A percentile compares a stretch with the other conserved stretches of the same genome.
Evolutionary conservation across 1,140 invertebrate species (phyloP).

Genomic region (Teleopsis dalmanni): DNA sequence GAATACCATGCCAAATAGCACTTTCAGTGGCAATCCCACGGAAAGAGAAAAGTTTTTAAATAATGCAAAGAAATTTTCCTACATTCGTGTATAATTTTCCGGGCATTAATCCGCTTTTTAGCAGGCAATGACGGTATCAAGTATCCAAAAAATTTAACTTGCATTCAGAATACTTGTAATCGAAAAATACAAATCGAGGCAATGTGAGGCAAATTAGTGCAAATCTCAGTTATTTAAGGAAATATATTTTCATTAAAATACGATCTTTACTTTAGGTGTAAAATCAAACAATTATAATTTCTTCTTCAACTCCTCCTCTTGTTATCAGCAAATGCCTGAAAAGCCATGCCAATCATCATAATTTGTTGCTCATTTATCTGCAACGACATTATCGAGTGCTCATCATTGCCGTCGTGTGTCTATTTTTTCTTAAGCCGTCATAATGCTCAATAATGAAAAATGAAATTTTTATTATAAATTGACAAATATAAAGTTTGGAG

Average conservation of each 20-base stretch:
- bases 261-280: too few species aligned
- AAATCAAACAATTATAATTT: background rate
- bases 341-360: conserved; percentile 3
- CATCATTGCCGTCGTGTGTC: background rate
- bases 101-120: conserved; percentile 15
- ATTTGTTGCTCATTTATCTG: conserved; percentile 11
- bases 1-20: background rate
- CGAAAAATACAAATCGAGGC: too few species aligned
- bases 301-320: background rate
- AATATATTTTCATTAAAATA: too few species aligned
- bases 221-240: too few species aligned
- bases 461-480: conserved; percentile 15
- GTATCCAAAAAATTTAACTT: too few species aligned
- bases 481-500: conserved; percentile 11
- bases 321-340: background rate
- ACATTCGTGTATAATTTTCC: conserved; percentile 10
- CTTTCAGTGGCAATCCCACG: background rate
- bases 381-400: conserved; percentile 3
- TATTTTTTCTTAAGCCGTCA: conserved; percentile 11
- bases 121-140: too few species aligned
- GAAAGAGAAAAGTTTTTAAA: conserved; percentile 10
- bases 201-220: too few species aligned
- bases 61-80: conserved; percentile 11
- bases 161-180: too few species aligned
- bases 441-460: conserved; percentile 15